Evolutionary conservation across 2,888 invertebrate species (phyloP), one percentile per base, ranked within the genome.

Genomic region (Ecdyonurus torrentis): DNA sequence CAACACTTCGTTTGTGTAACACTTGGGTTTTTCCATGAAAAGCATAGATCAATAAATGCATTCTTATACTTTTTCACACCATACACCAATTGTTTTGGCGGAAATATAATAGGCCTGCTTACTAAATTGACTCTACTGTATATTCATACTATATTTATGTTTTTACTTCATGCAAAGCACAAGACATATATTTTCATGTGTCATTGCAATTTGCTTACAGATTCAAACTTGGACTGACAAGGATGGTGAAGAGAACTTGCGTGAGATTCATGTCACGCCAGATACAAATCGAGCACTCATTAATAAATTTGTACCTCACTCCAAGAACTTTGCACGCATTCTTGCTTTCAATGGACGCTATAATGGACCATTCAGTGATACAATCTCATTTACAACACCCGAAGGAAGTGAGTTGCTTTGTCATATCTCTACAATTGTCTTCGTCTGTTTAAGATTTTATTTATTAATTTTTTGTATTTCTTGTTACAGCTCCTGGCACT

Each of bases 171-270:
- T n/a, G 20, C 15, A 24, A 25, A 37, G 24, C 22, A 15, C 52
- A 25, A 1, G n/a, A 24, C 1, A 37, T 25, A 2, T 60, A 25
- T 3, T 25, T 15, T 22, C 52, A n/a, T n/a, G n/a, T n/a, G n/a
- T n/a, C n/a, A n/a, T n/a, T n/a, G n/a, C n/a, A 20, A 20, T 63
- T 60, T 20, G 58, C 24, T 53, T 65, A 18, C 69, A 79, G 81
- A 91, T 98, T 65, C 91, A 93, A 75, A 95, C 91, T 7, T 98
- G 97, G 96, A 89, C 89, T 1, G 89, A 89, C 62, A 82, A 79
- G 61, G 84, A 86, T 66, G 85, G 84, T 1, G 85, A 86, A 68
- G 85, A 87, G 64, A 74, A 80, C 62, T 77, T 84, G 62, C 79
- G 87, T 53, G 91, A 94, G 75, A 84, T 86, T 59, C 82, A 83